phyloP scores from a whole-genome alignment of 2,797 vertebrate genomes.

The Gephyroberyx darwinii region DNA sequence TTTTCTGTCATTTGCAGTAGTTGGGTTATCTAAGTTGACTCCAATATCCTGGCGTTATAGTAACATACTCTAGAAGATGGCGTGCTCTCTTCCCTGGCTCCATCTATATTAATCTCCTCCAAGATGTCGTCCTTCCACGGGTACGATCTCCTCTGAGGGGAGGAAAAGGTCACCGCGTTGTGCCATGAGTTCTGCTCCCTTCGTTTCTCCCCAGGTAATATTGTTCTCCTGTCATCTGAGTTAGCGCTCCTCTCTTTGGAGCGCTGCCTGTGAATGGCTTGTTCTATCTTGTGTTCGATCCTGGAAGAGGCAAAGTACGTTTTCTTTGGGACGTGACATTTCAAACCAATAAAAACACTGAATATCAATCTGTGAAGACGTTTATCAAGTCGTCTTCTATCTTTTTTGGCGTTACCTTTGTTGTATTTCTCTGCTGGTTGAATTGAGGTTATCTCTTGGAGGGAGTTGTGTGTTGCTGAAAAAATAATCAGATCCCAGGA shows the following conservation, averaged over 20 bases:
- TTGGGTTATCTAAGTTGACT: slow-evolving; percentile 2
- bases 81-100: slow-evolving; percentile 28
- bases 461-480: slow-evolving; percentile 24
- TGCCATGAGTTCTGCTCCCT: slow-evolving; percentile 16
- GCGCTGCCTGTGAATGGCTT: slow-evolving; percentile 31
- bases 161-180: background rate
- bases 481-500: slow-evolving; percentile 14
- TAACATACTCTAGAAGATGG: slow-evolving; percentile 62
- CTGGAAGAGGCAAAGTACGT: slow-evolving; percentile 49
- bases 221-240: slow-evolving; percentile 27
- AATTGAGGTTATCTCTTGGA: slow-evolving; percentile 10
- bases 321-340: background rate
- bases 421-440: slow-evolving; percentile 32
- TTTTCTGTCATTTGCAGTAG: slow-evolving; percentile 11
- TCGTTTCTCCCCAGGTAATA: slow-evolving; percentile 30
- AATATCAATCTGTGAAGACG: background rate
- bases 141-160: background rate
- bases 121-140: slow-evolving; percentile 12
- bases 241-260: slow-evolving; percentile 28
- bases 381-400: background rate
- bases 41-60: slow-evolving; percentile 5
- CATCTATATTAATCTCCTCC: slow-evolving; percentile 15
- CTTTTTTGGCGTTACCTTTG: slow-evolving; percentile 45
- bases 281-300: slow-evolving; percentile 45
- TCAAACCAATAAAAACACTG: background rate